A percentile compares a stretch with the other conserved stretches of the same genome.
These are phyloP conservation scores for Maconellicoccus hirsutus DNA, from an alignment of 1,140 invertebrate genomes.

Conservation along the genomic window DNA sequence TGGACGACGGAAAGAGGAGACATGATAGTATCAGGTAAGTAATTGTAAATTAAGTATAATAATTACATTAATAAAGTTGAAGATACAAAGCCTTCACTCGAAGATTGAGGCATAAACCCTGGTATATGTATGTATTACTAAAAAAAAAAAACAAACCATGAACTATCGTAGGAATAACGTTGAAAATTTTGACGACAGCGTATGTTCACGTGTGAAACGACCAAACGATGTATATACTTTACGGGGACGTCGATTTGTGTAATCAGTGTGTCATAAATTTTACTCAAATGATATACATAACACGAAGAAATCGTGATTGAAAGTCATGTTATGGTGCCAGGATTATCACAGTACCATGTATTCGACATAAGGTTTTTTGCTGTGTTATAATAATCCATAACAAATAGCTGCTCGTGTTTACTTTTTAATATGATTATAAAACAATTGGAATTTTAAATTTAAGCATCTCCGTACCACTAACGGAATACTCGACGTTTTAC, in stretches of 20 bases:
- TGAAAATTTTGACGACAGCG: background rate
- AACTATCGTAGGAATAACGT: background rate
- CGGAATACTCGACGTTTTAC: background rate
- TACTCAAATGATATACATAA: constrained; percentile 10
- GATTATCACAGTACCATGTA: background rate
- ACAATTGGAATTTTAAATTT: constrained; percentile 1
- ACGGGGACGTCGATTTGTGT: background rate
- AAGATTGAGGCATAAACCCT: too few relatives aligned
- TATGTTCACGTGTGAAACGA: constrained; percentile 10
- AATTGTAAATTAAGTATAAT: too few relatives aligned
- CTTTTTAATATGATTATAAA: background rate
- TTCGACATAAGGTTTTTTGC: background rate
- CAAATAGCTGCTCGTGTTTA: background rate
- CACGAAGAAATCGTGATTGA: constrained; percentile 18
- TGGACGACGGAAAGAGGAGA: constrained; percentile 74
- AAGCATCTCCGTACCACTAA: background rate
- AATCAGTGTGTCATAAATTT: constrained; percentile 18
- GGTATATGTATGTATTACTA: too few relatives aligned
- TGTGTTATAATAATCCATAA: background rate
- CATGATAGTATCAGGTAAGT: constrained; percentile 77
- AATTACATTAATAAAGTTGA: too few relatives aligned
- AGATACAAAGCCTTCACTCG: too few relatives aligned
- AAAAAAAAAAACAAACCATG: background rate
- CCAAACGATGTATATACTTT: constrained; percentile 11
- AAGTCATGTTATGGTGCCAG: constrained; percentile 9